Base-by-base conservation (phyloP, 2,113 vertebrate genomes). In the Columbina picui region DNA sequence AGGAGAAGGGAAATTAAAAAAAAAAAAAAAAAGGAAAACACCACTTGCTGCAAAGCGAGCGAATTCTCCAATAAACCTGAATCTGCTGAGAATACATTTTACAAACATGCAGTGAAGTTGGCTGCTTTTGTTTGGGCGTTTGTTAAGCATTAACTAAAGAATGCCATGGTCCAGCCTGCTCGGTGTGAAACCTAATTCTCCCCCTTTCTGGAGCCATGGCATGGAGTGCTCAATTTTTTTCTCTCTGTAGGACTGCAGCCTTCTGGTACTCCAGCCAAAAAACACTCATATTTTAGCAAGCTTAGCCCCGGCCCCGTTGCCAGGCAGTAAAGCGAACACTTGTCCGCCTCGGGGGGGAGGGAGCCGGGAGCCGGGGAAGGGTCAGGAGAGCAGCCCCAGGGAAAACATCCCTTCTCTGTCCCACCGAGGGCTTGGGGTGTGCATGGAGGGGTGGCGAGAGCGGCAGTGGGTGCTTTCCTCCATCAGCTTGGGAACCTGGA, bases 91-190 rank as follows among this genome's bases (percentile, higher is more conserved):
- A 98, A 98, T 98, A 98, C 98, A 98, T 98, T 98, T 98, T 98
- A 97, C 97, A 97, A 98, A 98, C 97, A 98, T 94, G 98, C 98
- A 98, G 98, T 76, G 60, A 97, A 98, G 98, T 98, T 98, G 98
- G 98, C 98, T 18, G 97, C 97, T 98, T 98, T 98, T 98, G 98
- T 98, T 97, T 93, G 92, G 95, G 98, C 98, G 98, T 98, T 98
- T 98, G 98, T 98, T 98, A 98, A 98, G 98, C 98, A 98, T 98
- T 98, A 98, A 98, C 98, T 98, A 97, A 98, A 98, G 98, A 98
- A 98, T 98, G 98, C 98, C 98, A 98, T 97, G 98, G 98, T 98
- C 96, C 98, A 97, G 98, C 97, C 98, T 97, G 98, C 98, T 98
- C 98, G 96, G 98, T 98, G 98, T 98, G 98, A 98, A 98, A 98